Conservation (phyloP, 2,888 invertebrate genomes). For the Alcis repandata region DNA sequence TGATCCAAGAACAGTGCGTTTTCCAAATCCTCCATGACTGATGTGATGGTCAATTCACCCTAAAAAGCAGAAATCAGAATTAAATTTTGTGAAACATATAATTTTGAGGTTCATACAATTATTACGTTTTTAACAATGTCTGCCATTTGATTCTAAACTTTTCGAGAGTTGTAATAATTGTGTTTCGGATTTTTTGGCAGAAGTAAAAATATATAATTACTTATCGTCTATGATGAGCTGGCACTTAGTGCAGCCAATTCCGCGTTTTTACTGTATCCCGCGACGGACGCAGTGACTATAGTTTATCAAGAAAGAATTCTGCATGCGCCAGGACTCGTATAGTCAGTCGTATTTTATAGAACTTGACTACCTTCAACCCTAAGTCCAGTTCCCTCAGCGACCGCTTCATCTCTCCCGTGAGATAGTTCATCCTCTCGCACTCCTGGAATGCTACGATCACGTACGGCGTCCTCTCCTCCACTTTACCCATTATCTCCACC, state of each 20-base stretch:
- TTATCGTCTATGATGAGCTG: too few species aligned
- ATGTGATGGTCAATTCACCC: constrained; percentile 98
- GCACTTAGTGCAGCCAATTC: not conserved
- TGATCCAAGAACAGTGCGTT: constrained; percentile 97
- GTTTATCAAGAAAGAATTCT: too few species aligned
- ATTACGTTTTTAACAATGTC: too few species aligned
- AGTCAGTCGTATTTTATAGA: too few species aligned
- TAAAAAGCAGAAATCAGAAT: constrained; percentile 61
- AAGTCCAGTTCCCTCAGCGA: constrained; percentile 96
- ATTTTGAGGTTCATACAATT: not conserved
- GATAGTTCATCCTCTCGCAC: constrained; percentile 97
- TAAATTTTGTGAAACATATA: not conserved
- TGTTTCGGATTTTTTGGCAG: too few species aligned
- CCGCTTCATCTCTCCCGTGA: constrained; percentile 96
- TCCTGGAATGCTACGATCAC: constrained; percentile 98
- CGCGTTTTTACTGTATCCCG: too few species aligned
- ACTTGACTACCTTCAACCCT: constrained; percentile 93
- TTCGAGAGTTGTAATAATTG: too few species aligned
- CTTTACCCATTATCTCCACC: constrained; percentile 97
- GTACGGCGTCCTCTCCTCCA: constrained; percentile 98
- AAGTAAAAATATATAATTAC: too few species aligned
- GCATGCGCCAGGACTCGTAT: too few species aligned
- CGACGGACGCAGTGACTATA: too few species aligned
- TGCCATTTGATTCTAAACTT: too few species aligned
- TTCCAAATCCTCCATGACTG: constrained; percentile 98